phyloP scores from a whole-genome alignment of 2,113 vertebrate species.

The Actenoides hombroni region DNA sequence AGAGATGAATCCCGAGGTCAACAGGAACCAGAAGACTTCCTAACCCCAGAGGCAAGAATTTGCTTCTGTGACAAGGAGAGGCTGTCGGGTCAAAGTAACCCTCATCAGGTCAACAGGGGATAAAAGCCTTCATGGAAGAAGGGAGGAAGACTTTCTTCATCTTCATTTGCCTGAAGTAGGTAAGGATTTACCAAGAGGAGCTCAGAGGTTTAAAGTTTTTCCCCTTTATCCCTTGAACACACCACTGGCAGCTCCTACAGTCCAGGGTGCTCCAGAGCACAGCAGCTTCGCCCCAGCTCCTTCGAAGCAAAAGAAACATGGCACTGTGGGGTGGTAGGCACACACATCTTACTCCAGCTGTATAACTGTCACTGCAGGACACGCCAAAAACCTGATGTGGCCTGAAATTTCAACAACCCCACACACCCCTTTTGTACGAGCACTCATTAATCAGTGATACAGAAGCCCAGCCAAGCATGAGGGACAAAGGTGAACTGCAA shows the following conservation, averaged over 20 bases:
- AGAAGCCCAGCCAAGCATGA: not conserved
- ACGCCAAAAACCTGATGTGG: not conserved
- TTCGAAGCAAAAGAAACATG: accelerated
- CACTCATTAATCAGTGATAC: not conserved
- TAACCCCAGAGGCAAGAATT: not conserved
- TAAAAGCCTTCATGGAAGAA: not conserved
- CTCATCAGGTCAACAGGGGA: not conserved
- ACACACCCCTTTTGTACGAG: not conserved
- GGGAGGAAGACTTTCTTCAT: not conserved
- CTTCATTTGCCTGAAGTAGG: not conserved
- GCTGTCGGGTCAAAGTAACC: not conserved
- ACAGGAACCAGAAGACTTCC: accelerated
- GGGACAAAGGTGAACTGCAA: not conserved
- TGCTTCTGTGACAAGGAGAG: accelerated
- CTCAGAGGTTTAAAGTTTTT: not conserved
- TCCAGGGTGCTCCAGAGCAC: not conserved
- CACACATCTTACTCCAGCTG: not conserved
- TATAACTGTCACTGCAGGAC: not conserved
- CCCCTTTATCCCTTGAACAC: not conserved
- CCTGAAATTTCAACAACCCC: not conserved
- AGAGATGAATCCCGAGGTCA: not conserved
- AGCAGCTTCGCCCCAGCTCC: not conserved
- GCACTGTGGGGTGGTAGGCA: accelerated
- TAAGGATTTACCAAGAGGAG: not conserved
- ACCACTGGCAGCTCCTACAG: not conserved